Base-by-base conservation (phyloP, 1,140 invertebrate genomes). In the Elysia chlorotica region DNA sequence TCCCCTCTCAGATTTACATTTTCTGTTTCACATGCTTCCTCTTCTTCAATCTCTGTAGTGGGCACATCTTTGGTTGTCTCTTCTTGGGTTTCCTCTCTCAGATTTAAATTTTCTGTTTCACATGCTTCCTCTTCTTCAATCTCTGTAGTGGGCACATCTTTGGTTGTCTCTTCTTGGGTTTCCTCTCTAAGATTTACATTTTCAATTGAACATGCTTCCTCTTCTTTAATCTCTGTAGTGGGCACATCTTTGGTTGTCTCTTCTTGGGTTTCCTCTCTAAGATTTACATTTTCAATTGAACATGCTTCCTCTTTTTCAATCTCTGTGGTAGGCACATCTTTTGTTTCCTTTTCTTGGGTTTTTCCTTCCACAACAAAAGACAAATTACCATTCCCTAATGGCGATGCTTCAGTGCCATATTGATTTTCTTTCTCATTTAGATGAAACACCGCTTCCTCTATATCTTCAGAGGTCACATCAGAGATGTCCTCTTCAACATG, bases 21-120 rank as follows among this genome's bases (percentile, higher is more conserved):
- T 28, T 73, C 59, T 28, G 19, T 21, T 28, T 65, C 71, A 28
- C 56, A 28, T n/a, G 35, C 33, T 65, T 71, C 67, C 48, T 71
- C 69, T 25, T 19, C 33, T 41, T 28, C 56, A 65, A 25, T 19
- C 2, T 37, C 41, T 33, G 37, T 30, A 10, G 19, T 33, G 23
- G 23, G 21, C 17, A 30, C 5, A 65, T 25, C 21, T 72, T 30
- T 48, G 19, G 1, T 30, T 68, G 23, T 71, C 6, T 66, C 38
- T 54, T 53, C 61, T 57, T 70, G 17, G 5, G 17, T 59, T 28
- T 63, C 37, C 23, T 57, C 37, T 36, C n/a, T 14, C 3, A 14
- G 14, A 41, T 61, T 23, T 67, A 19, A 5, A 63, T 21, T 65
- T 53, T 63, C 37, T 53, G 62, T 10, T 25, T 71, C 36, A 21